Evolutionary conservation across 2,888 invertebrate genomes (phyloP).

Genomic region (Caenorhabditis parvicauda): DNA sequence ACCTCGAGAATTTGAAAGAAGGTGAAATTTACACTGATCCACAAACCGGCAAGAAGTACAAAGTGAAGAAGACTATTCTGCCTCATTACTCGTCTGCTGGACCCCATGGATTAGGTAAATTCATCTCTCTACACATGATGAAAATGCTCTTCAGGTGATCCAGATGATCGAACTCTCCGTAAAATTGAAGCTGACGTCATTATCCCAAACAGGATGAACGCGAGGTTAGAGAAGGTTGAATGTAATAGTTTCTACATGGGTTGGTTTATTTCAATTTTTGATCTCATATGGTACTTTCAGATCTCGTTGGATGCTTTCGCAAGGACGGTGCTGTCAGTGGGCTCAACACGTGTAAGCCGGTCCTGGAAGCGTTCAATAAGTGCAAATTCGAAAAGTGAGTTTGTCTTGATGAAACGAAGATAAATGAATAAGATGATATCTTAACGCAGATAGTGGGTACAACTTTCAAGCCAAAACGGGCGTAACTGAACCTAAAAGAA

Average conservation of each 20-base stretch:
- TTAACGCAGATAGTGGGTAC: neutral
- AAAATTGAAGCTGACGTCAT: conserved; percentile 84
- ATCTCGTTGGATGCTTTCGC: conserved; percentile 52
- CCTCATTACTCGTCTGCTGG: conserved; percentile 50
- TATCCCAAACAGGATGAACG: conserved; percentile 84
- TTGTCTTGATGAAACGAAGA: neutral
- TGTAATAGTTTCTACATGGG: conserved; percentile 67
- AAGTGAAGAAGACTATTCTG: conserved; percentile 55
- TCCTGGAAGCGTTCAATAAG: conserved; percentile 48
- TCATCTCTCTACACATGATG: neutral
- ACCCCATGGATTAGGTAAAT: conserved; percentile 50
- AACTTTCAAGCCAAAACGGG: too few relatives aligned
- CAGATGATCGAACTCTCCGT: conserved; percentile 78
- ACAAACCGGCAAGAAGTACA: conserved; percentile 55
- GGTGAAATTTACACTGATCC: conserved; percentile 55
- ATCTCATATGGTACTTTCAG: conserved; percentile 19
- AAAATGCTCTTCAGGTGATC: conserved; percentile 69
- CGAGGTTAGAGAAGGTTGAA: conserved; percentile 77
- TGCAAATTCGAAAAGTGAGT: conserved; percentile 56
- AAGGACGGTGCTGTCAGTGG: conserved; percentile 51
- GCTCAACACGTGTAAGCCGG: conserved; percentile 45
- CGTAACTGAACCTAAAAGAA: too few relatives aligned
- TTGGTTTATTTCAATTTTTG: conserved; percentile 12
- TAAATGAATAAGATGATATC: neutral
- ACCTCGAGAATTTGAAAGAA: conserved; percentile 42